Conservation (phyloP, 92 coral and sea anemone genomes). For the Zoanthus sociatus region DNA sequence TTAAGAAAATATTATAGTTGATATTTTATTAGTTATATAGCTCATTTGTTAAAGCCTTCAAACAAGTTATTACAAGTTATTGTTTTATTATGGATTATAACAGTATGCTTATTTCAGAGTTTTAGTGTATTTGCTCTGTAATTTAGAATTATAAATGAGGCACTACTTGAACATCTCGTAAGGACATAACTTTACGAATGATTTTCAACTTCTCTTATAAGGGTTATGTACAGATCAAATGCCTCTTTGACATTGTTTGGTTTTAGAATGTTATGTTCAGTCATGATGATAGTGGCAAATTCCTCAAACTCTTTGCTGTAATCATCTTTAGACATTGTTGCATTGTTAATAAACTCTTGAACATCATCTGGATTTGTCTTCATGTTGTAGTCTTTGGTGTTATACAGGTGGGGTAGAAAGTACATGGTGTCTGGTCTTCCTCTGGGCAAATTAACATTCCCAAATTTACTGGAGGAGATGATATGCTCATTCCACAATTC, state of each 20-base stretch:
- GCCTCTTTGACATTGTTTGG: constrained; percentile 48
- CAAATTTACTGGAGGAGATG: constrained; percentile 62
- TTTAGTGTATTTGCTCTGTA: neutral
- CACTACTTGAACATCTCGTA: constrained; percentile 1
- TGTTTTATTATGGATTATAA: constrained; percentile 4
- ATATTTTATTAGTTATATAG: constrained; percentile 1
- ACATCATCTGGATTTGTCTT: constrained; percentile 1
- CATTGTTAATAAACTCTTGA: constrained; percentile 27
- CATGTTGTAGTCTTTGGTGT: constrained; percentile 34
- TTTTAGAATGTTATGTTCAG: constrained; percentile 25
- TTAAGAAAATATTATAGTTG: neutral
- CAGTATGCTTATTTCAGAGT: constrained; percentile 1
- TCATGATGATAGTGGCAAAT: constrained; percentile 55
- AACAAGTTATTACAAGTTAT: constrained; percentile 1
- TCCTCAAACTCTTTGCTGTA: constrained; percentile 48
- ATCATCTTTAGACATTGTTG: constrained; percentile 44
- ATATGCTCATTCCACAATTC: constrained; percentile 60
- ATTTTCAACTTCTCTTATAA: neutral
- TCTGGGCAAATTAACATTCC: constrained; percentile 42
- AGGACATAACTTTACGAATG: neutral
- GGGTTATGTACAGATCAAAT: constrained; percentile 38
- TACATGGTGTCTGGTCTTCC: constrained; percentile 55
- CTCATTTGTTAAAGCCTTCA: constrained; percentile 1
- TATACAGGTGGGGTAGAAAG: constrained; percentile 47
- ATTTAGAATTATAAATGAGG: neutral